A percentile compares a stretch with the other conserved stretches of the same genome.
phyloP scores from a whole-genome alignment of 53 echinoderm and acorn worm genomes.

The Patiria pectinifera region DNA sequence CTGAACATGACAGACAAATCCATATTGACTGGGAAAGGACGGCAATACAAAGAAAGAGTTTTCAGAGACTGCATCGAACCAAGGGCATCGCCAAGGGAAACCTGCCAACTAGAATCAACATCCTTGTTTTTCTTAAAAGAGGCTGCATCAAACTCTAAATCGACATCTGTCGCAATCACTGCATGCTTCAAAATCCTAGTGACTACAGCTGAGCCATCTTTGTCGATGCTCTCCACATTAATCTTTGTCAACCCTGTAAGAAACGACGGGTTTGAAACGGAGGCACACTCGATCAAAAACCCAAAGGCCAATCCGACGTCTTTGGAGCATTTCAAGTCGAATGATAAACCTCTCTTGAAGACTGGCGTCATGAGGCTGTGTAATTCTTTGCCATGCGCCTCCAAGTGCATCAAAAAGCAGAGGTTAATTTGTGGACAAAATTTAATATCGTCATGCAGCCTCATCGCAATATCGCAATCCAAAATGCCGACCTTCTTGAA shows the following conservation, averaged over 20 bases:
- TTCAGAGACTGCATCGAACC: background rate
- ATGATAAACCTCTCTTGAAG: background rate
- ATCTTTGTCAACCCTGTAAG: background rate
- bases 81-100: background rate
- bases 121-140: background rate
- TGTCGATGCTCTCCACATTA: background rate
- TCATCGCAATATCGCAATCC: background rate
- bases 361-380: background rate
- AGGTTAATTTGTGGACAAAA: background rate
- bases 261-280: background rate
- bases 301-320: background rate
- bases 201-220: background rate
- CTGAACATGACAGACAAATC: background rate
- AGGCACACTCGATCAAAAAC: background rate
- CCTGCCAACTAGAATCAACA: background rate
- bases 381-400: background rate
- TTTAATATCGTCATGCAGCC: too few relatives aligned
- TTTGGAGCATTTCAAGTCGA: background rate
- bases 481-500: background rate
- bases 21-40: background rate
- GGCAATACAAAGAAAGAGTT: background rate
- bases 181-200: background rate
- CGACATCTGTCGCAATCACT: background rate
- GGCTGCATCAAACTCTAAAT: background rate
- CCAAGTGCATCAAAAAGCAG: constrained; percentile 10